A percentile compares a stretch with the other conserved stretches of the same genome.
Evolutionary conservation across 2,113 vertebrate genomes (phyloP).

Genomic region (Rallus limicola): DNA sequence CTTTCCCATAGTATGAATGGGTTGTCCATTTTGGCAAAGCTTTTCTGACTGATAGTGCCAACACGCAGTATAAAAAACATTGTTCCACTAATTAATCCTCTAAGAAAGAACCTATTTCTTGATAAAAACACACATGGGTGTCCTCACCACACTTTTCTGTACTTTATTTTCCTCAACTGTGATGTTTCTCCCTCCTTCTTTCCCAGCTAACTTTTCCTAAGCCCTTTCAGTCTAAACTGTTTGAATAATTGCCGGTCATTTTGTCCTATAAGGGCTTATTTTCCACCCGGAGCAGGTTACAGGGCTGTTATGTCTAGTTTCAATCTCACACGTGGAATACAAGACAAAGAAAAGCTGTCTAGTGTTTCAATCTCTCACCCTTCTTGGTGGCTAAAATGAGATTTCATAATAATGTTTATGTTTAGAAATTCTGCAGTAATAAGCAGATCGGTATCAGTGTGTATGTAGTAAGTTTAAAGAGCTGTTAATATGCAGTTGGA

Average conservation of each 20-base stretch:
- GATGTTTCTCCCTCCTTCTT: neutral
- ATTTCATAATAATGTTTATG: slow-evolving; percentile 59
- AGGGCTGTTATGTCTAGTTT: slow-evolving; percentile 11
- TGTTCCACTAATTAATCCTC: neutral
- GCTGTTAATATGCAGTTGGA: slow-evolving; percentile 46
- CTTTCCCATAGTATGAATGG: neutral
- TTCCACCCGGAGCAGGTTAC: neutral
- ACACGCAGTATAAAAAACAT: neutral
- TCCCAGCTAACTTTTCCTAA: neutral
- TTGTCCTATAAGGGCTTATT: neutral
- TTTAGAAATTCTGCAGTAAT: slow-evolving; percentile 67
- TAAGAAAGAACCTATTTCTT: neutral
- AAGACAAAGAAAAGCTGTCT: slow-evolving; percentile 20
- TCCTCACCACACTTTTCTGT: neutral
- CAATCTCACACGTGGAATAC: neutral
- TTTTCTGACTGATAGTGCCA: neutral
- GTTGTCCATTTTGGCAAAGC: neutral
- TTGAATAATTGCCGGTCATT: slow-evolving; percentile 4
- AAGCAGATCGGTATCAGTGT: slow-evolving; percentile 60
- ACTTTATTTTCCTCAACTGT: neutral
- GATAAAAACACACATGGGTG: slow-evolving; percentile 4
- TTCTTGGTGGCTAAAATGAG: slow-evolving; percentile 34
- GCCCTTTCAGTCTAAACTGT: neutral
- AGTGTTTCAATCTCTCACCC: neutral
- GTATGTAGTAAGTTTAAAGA: slow-evolving; percentile 50